A percentile compares a stretch with the other conserved stretches of the same genome.
phyloP scores from a whole-genome alignment of 2,888 invertebrate species.

The Chelonus formosanus region DNA sequence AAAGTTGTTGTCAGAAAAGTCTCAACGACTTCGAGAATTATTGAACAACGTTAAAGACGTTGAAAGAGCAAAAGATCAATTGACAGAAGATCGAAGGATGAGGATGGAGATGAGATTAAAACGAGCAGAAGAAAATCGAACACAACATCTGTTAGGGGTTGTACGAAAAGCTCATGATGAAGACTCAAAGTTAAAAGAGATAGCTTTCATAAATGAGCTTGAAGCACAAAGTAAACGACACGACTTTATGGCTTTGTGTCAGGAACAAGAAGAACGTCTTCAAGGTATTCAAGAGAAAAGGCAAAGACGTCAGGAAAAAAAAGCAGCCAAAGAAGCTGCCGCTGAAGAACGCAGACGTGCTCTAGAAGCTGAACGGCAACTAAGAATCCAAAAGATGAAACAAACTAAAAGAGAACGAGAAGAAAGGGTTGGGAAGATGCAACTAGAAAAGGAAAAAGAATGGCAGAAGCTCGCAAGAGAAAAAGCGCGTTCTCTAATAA shows the following conservation, averaged over 20 bases:
- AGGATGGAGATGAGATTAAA: constrained; percentile 80
- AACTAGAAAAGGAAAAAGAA: constrained; percentile 79
- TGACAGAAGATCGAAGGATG: constrained; percentile 82
- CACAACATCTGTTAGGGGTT: constrained; percentile 78
- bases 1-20: constrained; percentile 83
- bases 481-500: constrained; percentile 77
- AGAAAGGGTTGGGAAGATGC: constrained; percentile 83
- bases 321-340: constrained; percentile 94
- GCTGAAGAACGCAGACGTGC: constrained; percentile 88
- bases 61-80: constrained; percentile 81
- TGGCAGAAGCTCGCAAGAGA: constrained; percentile 80
- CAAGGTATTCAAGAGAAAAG: constrained; percentile 87
- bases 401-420: constrained; percentile 82
- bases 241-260: constrained; percentile 86
- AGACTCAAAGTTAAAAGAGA: constrained; percentile 95
- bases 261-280: constrained; percentile 77
- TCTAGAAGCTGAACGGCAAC: constrained; percentile 83
- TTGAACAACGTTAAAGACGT: constrained; percentile 86
- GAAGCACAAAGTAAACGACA: constrained; percentile 94
- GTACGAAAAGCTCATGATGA: constrained; percentile 97
- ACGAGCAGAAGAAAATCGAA: constrained; percentile 91
- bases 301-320: constrained; percentile 82
- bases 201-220: constrained; percentile 95
- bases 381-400: constrained; percentile 79
- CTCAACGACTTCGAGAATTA: constrained; percentile 84